Base-by-base conservation (phyloP, 1,140 invertebrate genomes). In the Coenobita brevimanus region DNA sequence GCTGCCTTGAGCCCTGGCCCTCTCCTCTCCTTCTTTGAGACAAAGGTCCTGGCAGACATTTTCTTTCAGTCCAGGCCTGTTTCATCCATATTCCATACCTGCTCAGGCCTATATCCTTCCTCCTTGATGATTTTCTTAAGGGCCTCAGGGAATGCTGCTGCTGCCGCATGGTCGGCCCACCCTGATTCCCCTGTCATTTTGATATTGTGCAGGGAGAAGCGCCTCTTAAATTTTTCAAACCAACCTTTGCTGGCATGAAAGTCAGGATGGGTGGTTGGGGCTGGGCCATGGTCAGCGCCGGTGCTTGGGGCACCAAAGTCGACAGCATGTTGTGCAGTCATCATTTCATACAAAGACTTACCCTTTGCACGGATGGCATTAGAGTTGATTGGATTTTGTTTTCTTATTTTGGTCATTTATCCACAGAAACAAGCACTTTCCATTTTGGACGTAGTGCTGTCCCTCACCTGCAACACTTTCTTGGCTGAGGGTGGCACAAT, bases 81-180 rank as follows among this genome's bases (percentile, higher is more conserved):
- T 57, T 57, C n/a, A n/a, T 57, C 54, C 54, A 57, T 57, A 57
- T 57, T 57, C 54, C 54, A 57, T n/a, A 57, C 54, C n/a, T n/a
- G n/a, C n/a, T n/a, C n/a, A n/a, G n/a, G n/a, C n/a, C n/a, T n/a
- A n/a, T n/a, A n/a, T n/a, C 54, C n/a, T 10, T n/a, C n/a, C 54
- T 57, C 54, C 54, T 57, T 57, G n/a, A n/a, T 10, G 54, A 57
- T 13, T 10, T 10, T n/a, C n/a, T 10, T n/a, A 13, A n/a, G 10
- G 13, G 54, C 54, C 54, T 57, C 54, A n/a, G n/a, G n/a, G n/a
- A n/a, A n/a, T n/a, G n/a, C n/a, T n/a, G n/a, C n/a, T n/a, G n/a
- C n/a, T n/a, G 54, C n/a, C 10, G 54, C n/a, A 10, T 57, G 54
- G 54, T 57, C 54, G n/a, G n/a, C 54, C n/a, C 10, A 57, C 54